Evolutionary conservation across 2,113 vertebrate species (phyloP).

Genomic region (Hemiprocne comata): DNA sequence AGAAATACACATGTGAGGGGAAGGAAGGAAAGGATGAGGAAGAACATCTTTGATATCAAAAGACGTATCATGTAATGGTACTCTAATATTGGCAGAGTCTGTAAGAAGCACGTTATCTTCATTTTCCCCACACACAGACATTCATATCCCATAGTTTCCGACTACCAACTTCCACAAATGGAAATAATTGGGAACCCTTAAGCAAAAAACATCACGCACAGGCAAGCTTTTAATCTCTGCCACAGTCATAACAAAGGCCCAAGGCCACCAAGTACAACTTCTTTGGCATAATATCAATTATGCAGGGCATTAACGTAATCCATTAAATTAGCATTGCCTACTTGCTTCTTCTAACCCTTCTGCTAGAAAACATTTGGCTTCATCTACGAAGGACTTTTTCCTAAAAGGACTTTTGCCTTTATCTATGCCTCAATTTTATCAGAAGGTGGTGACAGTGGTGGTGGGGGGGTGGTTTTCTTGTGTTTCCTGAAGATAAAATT

Average conservation of each 20-base stretch:
- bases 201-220: neutral
- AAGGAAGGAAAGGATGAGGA: neutral
- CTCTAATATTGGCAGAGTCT: neutral
- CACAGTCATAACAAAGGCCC: neutral
- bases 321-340: neutral
- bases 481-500: neutral
- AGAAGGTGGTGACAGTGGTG: neutral
- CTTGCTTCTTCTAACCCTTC: neutral
- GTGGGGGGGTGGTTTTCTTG: rapidly evolving
- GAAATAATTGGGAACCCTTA: neutral
- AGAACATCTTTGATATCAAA: neutral
- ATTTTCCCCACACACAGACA: neutral
- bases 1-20: neutral
- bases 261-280: neutral
- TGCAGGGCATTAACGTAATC: neutral
- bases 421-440: neutral
- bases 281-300: neutral
- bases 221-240: neutral
- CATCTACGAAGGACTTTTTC: neutral
- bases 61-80: neutral
- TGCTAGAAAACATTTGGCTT: neutral
- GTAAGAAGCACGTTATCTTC: neutral
- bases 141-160: neutral
- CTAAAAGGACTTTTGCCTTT: neutral
- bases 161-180: neutral